Conservation (phyloP, 2,113 vertebrate species). For the Aramus guarauna region DNA sequence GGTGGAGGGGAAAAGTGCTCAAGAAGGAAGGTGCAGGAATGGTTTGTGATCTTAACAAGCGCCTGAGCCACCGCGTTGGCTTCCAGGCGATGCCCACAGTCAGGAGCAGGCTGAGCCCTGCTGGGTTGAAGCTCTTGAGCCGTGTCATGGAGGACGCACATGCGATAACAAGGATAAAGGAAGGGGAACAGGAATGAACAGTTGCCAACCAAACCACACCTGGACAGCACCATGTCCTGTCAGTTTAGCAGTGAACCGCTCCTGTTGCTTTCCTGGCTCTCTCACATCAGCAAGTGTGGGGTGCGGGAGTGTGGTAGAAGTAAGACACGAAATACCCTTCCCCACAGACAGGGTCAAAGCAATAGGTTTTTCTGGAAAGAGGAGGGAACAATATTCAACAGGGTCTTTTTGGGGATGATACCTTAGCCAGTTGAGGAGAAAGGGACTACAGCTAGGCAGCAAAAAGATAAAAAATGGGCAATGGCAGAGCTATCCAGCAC, state of each 20-base stretch:
- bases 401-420: not conserved
- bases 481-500: not conserved
- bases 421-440: not conserved
- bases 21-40: not conserved
- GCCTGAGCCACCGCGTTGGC: fast-evolving
- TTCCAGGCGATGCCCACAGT: not conserved
- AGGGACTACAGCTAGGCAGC: not conserved
- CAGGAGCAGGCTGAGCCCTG: not conserved
- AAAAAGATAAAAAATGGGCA: not conserved
- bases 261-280: not conserved
- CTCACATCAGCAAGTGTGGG: not conserved
- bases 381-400: not conserved
- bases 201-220: not conserved
- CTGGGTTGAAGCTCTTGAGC: not conserved
- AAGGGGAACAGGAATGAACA: not conserved
- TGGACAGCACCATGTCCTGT: not conserved
- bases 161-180: not conserved
- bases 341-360: not conserved
- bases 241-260: not conserved
- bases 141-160: fast-evolving
- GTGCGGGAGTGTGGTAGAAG: not conserved
- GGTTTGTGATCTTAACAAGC: not conserved
- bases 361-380: not conserved
- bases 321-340: not conserved
- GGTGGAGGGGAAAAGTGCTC: not conserved